These are phyloP conservation scores for Exephanes ischioxanthus DNA, from an alignment of 2,888 invertebrate genomes.

Conservation along the genomic window DNA sequence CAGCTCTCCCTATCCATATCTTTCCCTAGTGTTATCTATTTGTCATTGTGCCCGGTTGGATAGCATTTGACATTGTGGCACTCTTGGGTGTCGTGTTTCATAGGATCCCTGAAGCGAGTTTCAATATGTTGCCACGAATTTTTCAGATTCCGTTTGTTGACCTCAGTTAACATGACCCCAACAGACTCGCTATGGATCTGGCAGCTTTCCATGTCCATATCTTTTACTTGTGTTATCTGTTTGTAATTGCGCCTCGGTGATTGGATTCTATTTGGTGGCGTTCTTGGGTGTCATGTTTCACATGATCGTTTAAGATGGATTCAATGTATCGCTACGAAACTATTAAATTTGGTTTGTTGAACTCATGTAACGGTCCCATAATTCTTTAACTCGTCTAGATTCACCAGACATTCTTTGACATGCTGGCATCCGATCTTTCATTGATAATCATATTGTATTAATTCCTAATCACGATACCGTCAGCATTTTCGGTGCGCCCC, in stretches of 20 bases:
- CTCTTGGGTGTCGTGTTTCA: not conserved
- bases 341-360: not conserved
- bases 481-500: no score
- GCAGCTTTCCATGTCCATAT: conserved; percentile 21
- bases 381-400: no score
- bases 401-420: no score
- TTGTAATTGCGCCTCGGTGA: conserved; percentile 15
- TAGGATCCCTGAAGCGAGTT: not conserved
- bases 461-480: no score
- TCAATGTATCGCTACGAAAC: not conserved
- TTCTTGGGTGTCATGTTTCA: not conserved
- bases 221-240: conserved; percentile 20
- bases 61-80: not conserved
- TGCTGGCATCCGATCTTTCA: no score
- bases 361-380: no score
- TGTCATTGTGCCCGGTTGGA: conserved; percentile 20
- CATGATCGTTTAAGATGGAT: not conserved
- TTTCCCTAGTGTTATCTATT: conserved; percentile 21
- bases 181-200: not conserved
- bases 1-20: conserved; percentile 23
- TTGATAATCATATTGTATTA: no score
- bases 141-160: not conserved
- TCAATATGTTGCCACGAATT: not conserved
- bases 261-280: not conserved
- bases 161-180: no score